Evolutionary conservation across 2,888 invertebrate genomes (phyloP).

Genomic region (Diarsia brunnea): DNA sequence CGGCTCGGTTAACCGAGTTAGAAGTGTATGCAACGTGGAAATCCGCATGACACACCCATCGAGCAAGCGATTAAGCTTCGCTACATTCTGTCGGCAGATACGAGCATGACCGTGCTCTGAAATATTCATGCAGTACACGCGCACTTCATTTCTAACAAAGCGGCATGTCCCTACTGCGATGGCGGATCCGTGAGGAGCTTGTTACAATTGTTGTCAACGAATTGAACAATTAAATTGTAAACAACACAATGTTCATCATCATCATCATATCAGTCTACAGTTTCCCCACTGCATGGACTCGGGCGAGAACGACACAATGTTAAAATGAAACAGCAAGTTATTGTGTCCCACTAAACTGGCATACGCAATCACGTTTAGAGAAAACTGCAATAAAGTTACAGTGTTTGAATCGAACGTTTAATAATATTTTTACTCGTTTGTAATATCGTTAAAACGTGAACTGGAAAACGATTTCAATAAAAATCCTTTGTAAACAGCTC

Average conservation of each 20-base stretch:
- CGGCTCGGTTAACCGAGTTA: conserved; percentile 18
- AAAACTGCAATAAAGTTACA: not conserved
- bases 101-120: not conserved
- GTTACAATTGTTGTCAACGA: not conserved
- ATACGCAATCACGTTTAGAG: not conserved
- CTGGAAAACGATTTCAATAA: not conserved
- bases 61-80: conserved; percentile 13
- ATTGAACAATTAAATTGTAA: no score
- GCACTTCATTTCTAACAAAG: not conserved
- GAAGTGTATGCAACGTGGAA: not conserved
- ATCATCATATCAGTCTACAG: no score
- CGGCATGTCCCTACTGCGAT: not conserved
- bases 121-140: not conserved
- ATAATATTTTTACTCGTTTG: not conserved
- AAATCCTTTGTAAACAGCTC: not conserved
- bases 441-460: no score
- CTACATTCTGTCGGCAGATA: not conserved
- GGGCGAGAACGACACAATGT: not conserved
- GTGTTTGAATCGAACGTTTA: not conserved
- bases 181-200: no score
- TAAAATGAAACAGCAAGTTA: not conserved
- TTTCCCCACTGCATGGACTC: no score
- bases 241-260: no score
- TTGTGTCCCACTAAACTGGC: not conserved
- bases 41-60: not conserved